A percentile compares a stretch with the other conserved stretches of the same genome.
Evolutionary conservation across 2,797 vertebrate species (phyloP).

Genomic region (Schizopygopsis malacanthus): DNA sequence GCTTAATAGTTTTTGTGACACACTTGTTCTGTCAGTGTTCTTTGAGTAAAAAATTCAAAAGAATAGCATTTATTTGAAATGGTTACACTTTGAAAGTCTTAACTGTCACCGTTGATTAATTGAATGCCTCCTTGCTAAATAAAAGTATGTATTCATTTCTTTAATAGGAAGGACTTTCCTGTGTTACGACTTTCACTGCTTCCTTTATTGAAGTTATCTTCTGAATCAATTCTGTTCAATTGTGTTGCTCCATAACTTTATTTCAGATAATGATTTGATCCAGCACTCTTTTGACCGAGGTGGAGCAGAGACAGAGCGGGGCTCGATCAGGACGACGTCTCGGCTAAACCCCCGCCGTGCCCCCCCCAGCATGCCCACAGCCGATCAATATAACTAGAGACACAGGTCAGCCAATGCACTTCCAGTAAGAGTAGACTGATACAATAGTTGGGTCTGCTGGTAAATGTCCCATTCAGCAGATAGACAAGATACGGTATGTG

Average conservation of each 20-base stretch:
- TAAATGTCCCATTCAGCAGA: background rate
- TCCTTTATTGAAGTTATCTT: background rate
- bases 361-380: background rate
- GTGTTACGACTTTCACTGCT: background rate
- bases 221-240: background rate
- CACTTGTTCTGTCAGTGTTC: background rate
- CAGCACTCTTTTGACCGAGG: background rate
- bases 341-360: background rate
- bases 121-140: background rate
- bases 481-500: background rate
- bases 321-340: constrained; percentile 1
- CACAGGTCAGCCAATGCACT: constrained; percentile 50
- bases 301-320: background rate
- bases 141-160: background rate
- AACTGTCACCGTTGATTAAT: background rate
- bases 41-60: background rate
- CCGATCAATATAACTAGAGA: constrained; percentile 47
- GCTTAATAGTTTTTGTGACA: background rate
- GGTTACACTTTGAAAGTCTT: background rate
- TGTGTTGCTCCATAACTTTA: background rate
- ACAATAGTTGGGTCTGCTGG: background rate
- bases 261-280: constrained; percentile 26
- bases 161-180: background rate
- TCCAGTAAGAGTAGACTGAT: constrained; percentile 54
- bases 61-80: background rate